Percentiles rank a stretch among this genome's conserved stretches.
Evolutionary conservation across 2,113 vertebrate genomes (phyloP).

Genomic region (Alethe diademata): DNA sequence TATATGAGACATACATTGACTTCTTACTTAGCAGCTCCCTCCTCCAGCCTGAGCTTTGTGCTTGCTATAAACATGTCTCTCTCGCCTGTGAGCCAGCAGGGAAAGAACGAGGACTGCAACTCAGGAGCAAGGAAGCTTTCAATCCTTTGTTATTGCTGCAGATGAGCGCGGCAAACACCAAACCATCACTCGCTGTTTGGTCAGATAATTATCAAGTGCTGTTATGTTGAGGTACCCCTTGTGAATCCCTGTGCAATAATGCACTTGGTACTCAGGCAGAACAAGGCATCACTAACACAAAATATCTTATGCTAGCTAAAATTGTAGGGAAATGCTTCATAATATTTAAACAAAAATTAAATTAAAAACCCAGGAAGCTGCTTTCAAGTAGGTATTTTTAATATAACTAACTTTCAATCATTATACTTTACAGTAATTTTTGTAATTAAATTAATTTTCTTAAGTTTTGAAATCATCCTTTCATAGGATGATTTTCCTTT

Average conservation of each 20-base stretch:
- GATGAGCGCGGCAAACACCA: background rate
- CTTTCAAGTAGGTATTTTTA: background rate
- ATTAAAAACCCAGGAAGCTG: background rate
- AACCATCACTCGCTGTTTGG: background rate
- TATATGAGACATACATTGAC: background rate
- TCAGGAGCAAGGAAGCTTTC: background rate
- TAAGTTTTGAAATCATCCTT: background rate
- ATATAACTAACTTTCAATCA: background rate
- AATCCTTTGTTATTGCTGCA: constrained; percentile 28
- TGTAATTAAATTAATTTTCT: background rate
- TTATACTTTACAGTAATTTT: background rate
- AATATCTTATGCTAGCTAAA: background rate
- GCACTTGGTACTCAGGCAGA: background rate
- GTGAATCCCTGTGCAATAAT: background rate
- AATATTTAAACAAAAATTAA: background rate
- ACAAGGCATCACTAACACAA: background rate
- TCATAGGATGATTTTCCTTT: background rate
- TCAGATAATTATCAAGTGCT: background rate
- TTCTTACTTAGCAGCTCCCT: background rate
- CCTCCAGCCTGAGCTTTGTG: background rate
- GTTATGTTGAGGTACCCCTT: background rate
- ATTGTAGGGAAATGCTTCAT: background rate
- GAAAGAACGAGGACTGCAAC: background rate
- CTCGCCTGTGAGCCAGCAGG: background rate
- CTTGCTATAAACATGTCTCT: background rate